A percentile compares a stretch with the other conserved stretches of the same genome.
Conservation (phyloP, 2,888 invertebrate species). For the Malthinus seriepunctatus region DNA sequence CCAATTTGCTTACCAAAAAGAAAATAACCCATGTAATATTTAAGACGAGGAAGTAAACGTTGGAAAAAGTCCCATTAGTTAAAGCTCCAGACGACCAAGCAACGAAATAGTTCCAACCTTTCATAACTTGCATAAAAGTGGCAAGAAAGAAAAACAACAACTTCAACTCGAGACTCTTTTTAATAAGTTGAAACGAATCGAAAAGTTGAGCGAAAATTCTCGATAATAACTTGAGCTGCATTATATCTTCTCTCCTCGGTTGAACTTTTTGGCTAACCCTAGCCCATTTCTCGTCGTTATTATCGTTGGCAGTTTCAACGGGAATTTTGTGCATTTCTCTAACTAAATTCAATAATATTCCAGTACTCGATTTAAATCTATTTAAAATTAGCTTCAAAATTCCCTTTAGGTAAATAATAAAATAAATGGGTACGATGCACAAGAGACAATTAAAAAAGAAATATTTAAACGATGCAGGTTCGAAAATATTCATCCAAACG, state of each 20-base stretch:
- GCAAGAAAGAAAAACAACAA: constrained; percentile 8
- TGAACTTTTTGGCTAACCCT: constrained; percentile 16
- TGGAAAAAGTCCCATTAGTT: not conserved
- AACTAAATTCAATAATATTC: constrained; percentile 11
- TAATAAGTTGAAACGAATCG: constrained; percentile 9
- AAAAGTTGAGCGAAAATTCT: constrained; percentile 16
- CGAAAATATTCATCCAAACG: constrained; percentile 8
- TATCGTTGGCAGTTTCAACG: constrained; percentile 1
- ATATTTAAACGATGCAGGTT: not conserved
- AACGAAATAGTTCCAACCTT: constrained; percentile 12
- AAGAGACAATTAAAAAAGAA: constrained; percentile 19
- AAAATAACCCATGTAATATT: constrained; percentile 6
- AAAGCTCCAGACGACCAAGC: constrained; percentile 12
- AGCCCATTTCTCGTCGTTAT: constrained; percentile 11
- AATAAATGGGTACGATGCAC: constrained; percentile 15
- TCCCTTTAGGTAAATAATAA: constrained; percentile 10
- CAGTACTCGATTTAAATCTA: constrained; percentile 11
- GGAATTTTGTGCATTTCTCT: constrained; percentile 13
- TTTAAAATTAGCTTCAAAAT: constrained; percentile 7
- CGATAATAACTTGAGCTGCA: constrained; percentile 16
- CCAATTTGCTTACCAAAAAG: constrained; percentile 12
- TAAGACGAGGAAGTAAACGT: constrained; percentile 3
- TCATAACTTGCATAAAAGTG: constrained; percentile 9
- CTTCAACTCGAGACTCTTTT: constrained; percentile 12
- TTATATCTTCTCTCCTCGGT: constrained; percentile 19